Conservation (phyloP, 2,113 vertebrate species). For the Lepisosteus osseus region DNA sequence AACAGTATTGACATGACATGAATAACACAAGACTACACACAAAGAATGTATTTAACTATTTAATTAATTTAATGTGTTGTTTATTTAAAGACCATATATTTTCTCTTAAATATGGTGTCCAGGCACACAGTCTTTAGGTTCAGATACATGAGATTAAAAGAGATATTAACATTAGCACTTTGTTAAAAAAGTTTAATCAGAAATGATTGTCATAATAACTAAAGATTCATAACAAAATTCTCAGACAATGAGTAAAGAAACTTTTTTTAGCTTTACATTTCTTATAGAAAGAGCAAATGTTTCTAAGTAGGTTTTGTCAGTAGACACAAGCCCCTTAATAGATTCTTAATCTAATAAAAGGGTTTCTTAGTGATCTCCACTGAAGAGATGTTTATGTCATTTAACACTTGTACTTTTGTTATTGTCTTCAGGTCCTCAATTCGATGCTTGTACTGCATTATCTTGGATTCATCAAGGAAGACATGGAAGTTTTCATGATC, state of each 20-base stretch:
- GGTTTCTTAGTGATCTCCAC: slow-evolving; percentile 65
- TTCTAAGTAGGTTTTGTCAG: no score
- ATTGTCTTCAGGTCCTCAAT: slow-evolving; percentile 61
- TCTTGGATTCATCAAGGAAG: slow-evolving; percentile 61
- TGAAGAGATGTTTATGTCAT: slow-evolving; percentile 64
- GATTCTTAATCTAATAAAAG: slow-evolving; percentile 44
- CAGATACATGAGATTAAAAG: not conserved
- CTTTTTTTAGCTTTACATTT: no score
- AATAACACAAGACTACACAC: no score
- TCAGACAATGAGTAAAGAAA: no score
- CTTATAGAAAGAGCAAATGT: no score
- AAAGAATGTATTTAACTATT: no score
- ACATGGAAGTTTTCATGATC: slow-evolving; percentile 69
- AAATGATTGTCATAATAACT: slow-evolving; percentile 3
- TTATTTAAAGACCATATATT: slow-evolving; percentile 18
- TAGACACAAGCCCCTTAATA: not conserved
- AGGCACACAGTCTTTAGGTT: slow-evolving; percentile 2
- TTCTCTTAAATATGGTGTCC: slow-evolving; percentile 16
- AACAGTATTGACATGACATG: no score
- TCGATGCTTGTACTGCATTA: slow-evolving; percentile 66
- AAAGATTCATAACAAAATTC: not conserved
- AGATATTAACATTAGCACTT: slow-evolving; percentile 11
- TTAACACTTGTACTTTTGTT: slow-evolving; percentile 68
- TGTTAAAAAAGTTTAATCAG: not conserved
- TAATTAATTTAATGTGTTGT: slow-evolving; percentile 13